A percentile compares a stretch with the other conserved stretches of the same genome.
Evolutionary conservation across 2,797 vertebrate genomes (phyloP).

Genomic region (Amniataba percoides): DNA sequence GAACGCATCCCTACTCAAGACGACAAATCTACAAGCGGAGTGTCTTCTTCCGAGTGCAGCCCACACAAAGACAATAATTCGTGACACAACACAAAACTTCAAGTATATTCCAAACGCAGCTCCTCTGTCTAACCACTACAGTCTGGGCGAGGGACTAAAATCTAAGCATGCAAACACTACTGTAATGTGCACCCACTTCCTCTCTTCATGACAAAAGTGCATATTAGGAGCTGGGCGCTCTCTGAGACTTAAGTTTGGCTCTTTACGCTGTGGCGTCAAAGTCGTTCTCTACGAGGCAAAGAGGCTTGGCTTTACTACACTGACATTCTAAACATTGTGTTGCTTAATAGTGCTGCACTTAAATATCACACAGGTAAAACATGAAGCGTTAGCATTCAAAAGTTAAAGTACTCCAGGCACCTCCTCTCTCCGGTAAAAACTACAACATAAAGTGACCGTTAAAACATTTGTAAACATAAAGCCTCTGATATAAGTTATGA

Average conservation of each 20-base stretch:
- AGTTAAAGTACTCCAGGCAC: slow-evolving; percentile 45
- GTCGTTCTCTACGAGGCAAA: slow-evolving; percentile 62
- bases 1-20: slow-evolving; percentile 49
- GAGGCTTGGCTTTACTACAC: slow-evolving; percentile 67
- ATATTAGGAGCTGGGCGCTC: slow-evolving; percentile 70
- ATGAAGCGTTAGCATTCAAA: slow-evolving; percentile 66
- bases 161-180: slow-evolving; percentile 81
- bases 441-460: slow-evolving; percentile 66
- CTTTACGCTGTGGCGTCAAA: slow-evolving; percentile 59
- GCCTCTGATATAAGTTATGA: slow-evolving; percentile 65
- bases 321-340: slow-evolving; percentile 66
- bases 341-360: slow-evolving; percentile 61
- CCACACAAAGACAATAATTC: slow-evolving; percentile 69
- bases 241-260: slow-evolving; percentile 73
- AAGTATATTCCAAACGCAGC: slow-evolving; percentile 83
- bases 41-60: slow-evolving; percentile 63
- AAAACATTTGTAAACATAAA: slow-evolving; percentile 64
- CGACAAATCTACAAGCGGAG: slow-evolving; percentile 63
- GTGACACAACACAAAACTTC: slow-evolving; percentile 81
- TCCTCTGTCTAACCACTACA: slow-evolving; percentile 70
- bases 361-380: slow-evolving; percentile 63
- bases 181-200: slow-evolving; percentile 60
- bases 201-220: slow-evolving; percentile 70
- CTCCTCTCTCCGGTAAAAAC: slow-evolving; percentile 52
- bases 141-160: slow-evolving; percentile 65